These are phyloP conservation scores for Parochlus steinenii DNA, from an alignment of 2,888 invertebrate genomes.

Conservation along the genomic window DNA sequence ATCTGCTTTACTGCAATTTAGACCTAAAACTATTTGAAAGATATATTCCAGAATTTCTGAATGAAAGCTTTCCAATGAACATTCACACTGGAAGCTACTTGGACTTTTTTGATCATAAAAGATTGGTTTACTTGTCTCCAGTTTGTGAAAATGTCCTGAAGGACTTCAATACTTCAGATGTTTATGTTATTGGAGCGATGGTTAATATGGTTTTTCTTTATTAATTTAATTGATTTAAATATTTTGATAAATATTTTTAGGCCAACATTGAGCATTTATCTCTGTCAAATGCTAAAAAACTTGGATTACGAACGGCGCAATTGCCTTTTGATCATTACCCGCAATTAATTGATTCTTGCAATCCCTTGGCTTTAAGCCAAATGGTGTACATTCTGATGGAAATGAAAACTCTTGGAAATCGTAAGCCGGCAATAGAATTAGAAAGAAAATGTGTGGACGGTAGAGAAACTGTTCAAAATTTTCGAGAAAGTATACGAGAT, in stretches of 20 bases:
- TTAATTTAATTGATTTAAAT: no score
- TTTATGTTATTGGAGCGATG: slow-evolving; percentile 76
- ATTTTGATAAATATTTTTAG: no score
- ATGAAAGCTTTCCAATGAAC: slow-evolving; percentile 55
- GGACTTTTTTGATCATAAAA: slow-evolving; percentile 63
- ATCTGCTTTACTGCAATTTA: slow-evolving; percentile 62
- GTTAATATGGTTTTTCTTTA: no score
- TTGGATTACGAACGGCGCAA: slow-evolving; percentile 59
- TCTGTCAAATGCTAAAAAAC: slow-evolving; percentile 66
- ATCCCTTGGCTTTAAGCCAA: slow-evolving; percentile 69
- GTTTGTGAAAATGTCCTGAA: slow-evolving; percentile 56
- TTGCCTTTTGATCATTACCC: slow-evolving; percentile 67
- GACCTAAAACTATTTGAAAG: slow-evolving; percentile 39
- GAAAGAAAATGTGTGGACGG: slow-evolving; percentile 53
- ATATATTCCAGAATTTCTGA: slow-evolving; percentile 48
- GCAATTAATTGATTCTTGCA: slow-evolving; percentile 62
- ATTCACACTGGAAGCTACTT: slow-evolving; percentile 54
- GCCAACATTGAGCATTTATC: slow-evolving; percentile 54
- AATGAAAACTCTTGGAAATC: slow-evolving; percentile 43
- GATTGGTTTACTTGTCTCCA: slow-evolving; percentile 76
- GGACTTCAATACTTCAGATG: slow-evolving; percentile 53
- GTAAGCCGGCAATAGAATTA: slow-evolving; percentile 53
- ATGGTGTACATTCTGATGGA: slow-evolving; percentile 55
- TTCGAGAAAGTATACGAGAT: no score
- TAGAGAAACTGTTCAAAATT: no score